Evolutionary conservation across 2,797 vertebrate genomes (phyloP).

Genomic region (Emydoidea blandingii): DNA sequence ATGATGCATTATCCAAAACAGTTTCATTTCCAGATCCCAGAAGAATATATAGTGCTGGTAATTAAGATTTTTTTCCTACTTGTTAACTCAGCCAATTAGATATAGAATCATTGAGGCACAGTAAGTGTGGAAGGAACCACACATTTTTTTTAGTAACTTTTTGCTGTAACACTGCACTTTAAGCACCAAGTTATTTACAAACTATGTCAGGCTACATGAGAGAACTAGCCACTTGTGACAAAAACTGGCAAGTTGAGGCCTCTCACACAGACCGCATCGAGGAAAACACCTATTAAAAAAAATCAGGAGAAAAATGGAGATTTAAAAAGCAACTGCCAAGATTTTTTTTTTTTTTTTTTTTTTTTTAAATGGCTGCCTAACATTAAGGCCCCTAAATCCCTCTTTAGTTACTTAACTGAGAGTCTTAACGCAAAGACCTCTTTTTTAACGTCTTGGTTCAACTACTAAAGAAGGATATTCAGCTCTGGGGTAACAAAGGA

Average conservation of each 20-base stretch:
- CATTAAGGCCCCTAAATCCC: not conserved
- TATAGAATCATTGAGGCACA: not conserved
- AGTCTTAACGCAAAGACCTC: not conserved
- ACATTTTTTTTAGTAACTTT: not conserved
- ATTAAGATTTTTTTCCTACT: not conserved
- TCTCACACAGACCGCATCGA: not conserved
- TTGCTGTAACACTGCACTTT: not conserved
- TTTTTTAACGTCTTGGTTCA: not conserved
- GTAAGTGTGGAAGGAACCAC: not conserved
- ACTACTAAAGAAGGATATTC: not conserved
- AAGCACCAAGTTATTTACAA: not conserved
- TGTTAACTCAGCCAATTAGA: not conserved
- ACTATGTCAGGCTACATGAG: not conserved
- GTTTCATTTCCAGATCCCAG: not conserved
- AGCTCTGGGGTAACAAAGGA: not conserved
- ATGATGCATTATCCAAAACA: not conserved
- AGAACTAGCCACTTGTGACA: not conserved
- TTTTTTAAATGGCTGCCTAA: not conserved
- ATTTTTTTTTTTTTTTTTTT: not conserved
- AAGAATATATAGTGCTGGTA: not conserved
- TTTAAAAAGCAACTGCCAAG: not conserved
- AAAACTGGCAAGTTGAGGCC: not conserved
- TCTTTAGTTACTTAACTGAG: not conserved
- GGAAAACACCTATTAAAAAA: not conserved
- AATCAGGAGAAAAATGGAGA: constrained; percentile 16